phyloP scores from a whole-genome alignment of 2,113 vertebrate species.

The Notarius quadriscutis region DNA sequence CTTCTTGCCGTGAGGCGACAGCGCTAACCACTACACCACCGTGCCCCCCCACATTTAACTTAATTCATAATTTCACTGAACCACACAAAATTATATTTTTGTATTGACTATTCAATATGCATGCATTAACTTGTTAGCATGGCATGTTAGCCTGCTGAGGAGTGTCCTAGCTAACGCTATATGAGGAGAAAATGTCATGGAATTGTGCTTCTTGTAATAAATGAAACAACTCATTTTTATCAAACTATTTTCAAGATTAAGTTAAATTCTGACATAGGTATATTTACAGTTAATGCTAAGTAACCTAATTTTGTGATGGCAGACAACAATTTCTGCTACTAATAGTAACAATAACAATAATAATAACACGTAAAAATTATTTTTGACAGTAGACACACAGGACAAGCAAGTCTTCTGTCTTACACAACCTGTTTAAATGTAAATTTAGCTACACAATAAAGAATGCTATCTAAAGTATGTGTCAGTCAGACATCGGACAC shows the following conservation, averaged over 20 bases:
- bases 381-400: background rate
- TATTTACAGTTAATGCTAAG: background rate
- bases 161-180: background rate
- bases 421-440: background rate
- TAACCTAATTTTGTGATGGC: background rate
- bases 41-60: background rate
- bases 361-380: no score
- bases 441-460: background rate
- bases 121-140: background rate
- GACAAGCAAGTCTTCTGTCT: background rate
- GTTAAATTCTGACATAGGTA: background rate
- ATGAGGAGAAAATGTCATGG: background rate
- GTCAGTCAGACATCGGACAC: background rate
- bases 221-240: background rate
- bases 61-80: background rate
- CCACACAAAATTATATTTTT: background rate
- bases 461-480: background rate
- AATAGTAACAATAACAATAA: no score
- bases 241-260: background rate
- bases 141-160: background rate
- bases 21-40: no score
- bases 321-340: background rate
- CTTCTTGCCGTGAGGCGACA: no score
- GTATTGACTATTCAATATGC: background rate
- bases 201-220: background rate